phyloP scores from a whole-genome alignment of 2,888 invertebrate species.

The Junonia oenone region DNA sequence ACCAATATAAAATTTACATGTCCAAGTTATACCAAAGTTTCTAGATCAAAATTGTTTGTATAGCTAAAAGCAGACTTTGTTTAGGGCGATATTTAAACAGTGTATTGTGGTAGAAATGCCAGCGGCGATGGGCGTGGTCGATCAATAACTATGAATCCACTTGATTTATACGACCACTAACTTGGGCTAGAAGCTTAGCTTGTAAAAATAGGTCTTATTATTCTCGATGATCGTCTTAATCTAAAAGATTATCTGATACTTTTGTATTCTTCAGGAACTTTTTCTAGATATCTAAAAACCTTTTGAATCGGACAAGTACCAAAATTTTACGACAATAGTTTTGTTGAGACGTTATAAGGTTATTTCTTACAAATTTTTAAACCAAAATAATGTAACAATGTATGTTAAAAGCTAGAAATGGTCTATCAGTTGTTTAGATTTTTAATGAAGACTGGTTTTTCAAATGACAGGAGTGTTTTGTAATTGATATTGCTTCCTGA shows the following conservation, averaged over 20 bases:
- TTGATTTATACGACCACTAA: not conserved
- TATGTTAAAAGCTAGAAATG: not conserved
- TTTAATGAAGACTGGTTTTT: not conserved
- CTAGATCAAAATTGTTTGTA: not conserved
- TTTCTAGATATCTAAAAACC: too few relatives aligned
- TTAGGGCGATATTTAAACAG: not conserved
- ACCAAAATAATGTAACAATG: too few relatives aligned
- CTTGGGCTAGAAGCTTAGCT: too few relatives aligned
- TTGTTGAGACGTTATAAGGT: too few relatives aligned
- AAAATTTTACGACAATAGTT: too few relatives aligned
- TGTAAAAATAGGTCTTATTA: too few relatives aligned
- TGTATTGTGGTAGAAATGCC: not conserved
- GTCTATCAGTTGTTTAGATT: not conserved
- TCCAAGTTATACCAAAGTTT: not conserved
- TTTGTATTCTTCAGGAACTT: too few relatives aligned
- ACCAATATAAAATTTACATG: too few relatives aligned
- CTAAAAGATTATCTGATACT: too few relatives aligned
- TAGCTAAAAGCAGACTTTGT: slow-evolving; percentile 7
- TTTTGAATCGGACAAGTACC: too few relatives aligned
- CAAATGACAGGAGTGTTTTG: slow-evolving; percentile 1
- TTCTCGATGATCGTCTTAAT: too few relatives aligned
- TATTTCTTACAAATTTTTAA: too few relatives aligned
- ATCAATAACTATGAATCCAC: not conserved
- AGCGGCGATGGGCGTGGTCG: not conserved
- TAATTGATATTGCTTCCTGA: slow-evolving; percentile 5